phyloP scores from a whole-genome alignment of 2,888 invertebrate species.

The Branchipolynoe longqiensis region DNA sequence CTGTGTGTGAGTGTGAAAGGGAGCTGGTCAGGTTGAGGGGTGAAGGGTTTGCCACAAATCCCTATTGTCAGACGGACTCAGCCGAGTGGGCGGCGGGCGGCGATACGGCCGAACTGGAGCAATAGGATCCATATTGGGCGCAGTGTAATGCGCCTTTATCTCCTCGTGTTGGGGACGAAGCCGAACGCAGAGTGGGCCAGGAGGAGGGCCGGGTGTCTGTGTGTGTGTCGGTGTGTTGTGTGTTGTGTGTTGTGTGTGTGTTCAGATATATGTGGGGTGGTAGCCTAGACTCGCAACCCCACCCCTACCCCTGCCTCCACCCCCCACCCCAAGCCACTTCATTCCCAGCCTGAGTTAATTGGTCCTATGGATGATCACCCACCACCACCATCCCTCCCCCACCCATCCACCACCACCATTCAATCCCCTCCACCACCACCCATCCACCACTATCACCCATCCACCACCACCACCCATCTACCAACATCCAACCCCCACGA shows the following conservation, averaged over 20 bases:
- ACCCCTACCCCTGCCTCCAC: too few relatives aligned
- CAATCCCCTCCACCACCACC: neutral
- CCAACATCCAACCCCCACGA: too few relatives aligned
- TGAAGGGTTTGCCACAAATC: neutral
- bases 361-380: constrained; percentile 7
- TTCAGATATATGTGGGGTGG: neutral
- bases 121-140: neutral
- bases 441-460: neutral
- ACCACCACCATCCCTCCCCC: neutral
- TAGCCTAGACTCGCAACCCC: neutral
- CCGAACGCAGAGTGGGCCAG: neutral
- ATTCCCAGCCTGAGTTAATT: constrained; percentile 26
- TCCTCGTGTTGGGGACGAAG: neutral
- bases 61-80: neutral
- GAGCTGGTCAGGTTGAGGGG: neutral
- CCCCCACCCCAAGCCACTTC: too few relatives aligned
- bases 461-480: neutral
- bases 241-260: neutral
- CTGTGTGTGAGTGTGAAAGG: neutral
- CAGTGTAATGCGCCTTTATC: neutral
- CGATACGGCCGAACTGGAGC: neutral
- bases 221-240: too few relatives aligned
- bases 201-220: too few relatives aligned
- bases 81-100: neutral
- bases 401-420: too few relatives aligned